These are phyloP conservation scores for Schizotus pectinicornis DNA, from an alignment of 2,888 invertebrate genomes.

Conservation along the genomic window DNA sequence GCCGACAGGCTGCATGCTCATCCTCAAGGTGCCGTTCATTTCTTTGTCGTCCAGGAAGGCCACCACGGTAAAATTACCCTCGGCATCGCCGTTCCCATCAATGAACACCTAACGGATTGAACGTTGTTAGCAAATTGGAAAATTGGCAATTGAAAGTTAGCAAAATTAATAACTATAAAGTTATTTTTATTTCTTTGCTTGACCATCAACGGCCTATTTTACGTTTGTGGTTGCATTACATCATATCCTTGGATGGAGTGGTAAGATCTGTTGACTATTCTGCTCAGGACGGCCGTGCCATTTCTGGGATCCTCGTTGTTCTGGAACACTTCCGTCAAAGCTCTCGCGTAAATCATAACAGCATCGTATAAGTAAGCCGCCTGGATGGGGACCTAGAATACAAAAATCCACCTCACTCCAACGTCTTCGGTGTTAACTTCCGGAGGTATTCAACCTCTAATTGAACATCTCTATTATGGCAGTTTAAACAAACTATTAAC, in stretches of 20 bases:
- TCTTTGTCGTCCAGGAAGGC: constrained; percentile 71
- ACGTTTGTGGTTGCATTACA: too few species aligned
- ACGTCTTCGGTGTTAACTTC: not conserved
- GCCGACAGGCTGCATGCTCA: constrained; percentile 80
- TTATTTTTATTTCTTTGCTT: too few species aligned
- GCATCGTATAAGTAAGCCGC: constrained; percentile 89
- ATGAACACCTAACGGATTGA: constrained; percentile 71
- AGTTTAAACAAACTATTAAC: too few species aligned
- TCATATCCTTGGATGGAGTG: constrained; percentile 81
- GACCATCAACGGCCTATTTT: too few species aligned
- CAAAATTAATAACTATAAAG: not conserved
- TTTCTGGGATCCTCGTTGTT: constrained; percentile 74
- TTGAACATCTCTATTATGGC: too few species aligned
- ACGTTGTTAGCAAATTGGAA: not conserved
- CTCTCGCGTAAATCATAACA: constrained; percentile 84
- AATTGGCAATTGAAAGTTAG: not conserved
- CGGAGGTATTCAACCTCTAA: not conserved
- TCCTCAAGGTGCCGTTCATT: constrained; percentile 62
- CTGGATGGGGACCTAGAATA: constrained; percentile 74
- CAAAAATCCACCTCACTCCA: constrained; percentile 2
- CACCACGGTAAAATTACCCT: constrained; percentile 89
- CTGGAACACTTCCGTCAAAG: constrained; percentile 75
- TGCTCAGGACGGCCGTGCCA: constrained; percentile 75
- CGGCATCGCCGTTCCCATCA: constrained; percentile 87
- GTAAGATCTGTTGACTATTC: constrained; percentile 79